Conservation (phyloP, 1,140 invertebrate genomes). For the Elymnias hypermnestra region DNA sequence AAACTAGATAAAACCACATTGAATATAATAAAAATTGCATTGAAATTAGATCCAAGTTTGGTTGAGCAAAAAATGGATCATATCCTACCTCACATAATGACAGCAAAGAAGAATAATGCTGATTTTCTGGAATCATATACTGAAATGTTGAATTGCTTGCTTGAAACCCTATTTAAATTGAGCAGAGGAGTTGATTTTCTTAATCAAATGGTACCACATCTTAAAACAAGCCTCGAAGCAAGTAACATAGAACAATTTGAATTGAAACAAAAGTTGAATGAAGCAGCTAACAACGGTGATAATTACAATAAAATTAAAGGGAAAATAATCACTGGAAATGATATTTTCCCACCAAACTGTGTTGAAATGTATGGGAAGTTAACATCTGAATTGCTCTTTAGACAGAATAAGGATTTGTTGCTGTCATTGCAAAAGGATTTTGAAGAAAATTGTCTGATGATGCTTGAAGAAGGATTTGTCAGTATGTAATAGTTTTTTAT, state of each 20-base stretch:
- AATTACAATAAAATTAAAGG: conserved; percentile 36
- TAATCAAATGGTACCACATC: conserved; percentile 46
- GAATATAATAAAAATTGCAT: conserved; percentile 47
- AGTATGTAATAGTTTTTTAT: conserved; percentile 42
- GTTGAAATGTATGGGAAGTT: conserved; percentile 50
- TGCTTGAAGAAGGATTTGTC: conserved; percentile 53
- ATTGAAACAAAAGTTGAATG: conserved; percentile 45
- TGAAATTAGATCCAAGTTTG: conserved; percentile 55
- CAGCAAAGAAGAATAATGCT: conserved; percentile 42
- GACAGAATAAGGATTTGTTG: conserved; percentile 58
- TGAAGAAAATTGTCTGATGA: conserved; percentile 49
- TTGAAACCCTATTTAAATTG: conserved; percentile 60
- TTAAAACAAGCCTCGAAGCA: conserved; percentile 46
- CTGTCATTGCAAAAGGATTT: conserved; percentile 54
- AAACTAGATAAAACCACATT: conserved; percentile 56
- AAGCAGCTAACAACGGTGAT: conserved; percentile 23
- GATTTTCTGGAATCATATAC: conserved; percentile 35
- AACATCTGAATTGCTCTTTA: conserved; percentile 59
- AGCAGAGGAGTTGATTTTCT: conserved; percentile 52
- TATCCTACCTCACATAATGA: conserved; percentile 54
- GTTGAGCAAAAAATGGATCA: conserved; percentile 49
- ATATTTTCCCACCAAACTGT: conserved; percentile 52
- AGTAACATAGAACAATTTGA: conserved; percentile 53
- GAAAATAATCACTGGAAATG: conserved; percentile 49
- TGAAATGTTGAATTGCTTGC: conserved; percentile 48